These are phyloP conservation scores for Chondrilla cf. caribensis DNA, from an alignment of 37 sponge, comb jelly and placozoan genomes.

Conservation along the genomic window DNA sequence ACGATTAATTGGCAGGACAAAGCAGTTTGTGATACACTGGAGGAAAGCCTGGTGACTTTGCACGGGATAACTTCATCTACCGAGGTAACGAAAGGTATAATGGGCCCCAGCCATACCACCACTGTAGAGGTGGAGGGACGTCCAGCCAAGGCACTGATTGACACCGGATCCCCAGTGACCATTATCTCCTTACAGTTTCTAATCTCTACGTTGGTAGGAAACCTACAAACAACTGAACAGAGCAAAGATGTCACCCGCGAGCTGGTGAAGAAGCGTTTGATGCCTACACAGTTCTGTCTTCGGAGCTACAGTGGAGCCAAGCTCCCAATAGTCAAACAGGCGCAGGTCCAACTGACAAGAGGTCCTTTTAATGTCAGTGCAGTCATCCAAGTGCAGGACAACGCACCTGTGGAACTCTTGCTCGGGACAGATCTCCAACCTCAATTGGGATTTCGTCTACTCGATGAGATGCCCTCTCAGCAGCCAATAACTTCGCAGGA, in stretches of 20 bases:
- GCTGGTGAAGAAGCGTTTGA: not conserved
- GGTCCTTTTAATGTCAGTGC: not conserved
- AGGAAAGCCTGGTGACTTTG: not conserved
- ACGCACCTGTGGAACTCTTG: not conserved
- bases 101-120: not conserved
- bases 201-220: not conserved
- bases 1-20: not conserved
- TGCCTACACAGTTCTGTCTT: not conserved
- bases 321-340: not conserved
- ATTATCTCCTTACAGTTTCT: constrained; percentile 28
- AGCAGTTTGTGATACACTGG: too few species aligned
- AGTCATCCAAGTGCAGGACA: not conserved
- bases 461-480: too few species aligned
- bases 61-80: not conserved
- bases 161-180: constrained; percentile 37
- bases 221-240: not conserved
- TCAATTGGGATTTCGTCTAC: not conserved
- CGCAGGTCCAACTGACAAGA: not conserved
- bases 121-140: constrained; percentile 10
- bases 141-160: not conserved
- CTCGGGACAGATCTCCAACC: not conserved
- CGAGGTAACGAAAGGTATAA: not conserved
- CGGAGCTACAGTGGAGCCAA: constrained; percentile 23
- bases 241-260: too few species aligned
- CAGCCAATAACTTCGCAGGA: too few species aligned